A percentile compares a stretch with the other conserved stretches of the same genome.
These are phyloP conservation scores for Leguminivora glycinivorella DNA, from an alignment of 1,140 invertebrate species.

Conservation along the genomic window DNA sequence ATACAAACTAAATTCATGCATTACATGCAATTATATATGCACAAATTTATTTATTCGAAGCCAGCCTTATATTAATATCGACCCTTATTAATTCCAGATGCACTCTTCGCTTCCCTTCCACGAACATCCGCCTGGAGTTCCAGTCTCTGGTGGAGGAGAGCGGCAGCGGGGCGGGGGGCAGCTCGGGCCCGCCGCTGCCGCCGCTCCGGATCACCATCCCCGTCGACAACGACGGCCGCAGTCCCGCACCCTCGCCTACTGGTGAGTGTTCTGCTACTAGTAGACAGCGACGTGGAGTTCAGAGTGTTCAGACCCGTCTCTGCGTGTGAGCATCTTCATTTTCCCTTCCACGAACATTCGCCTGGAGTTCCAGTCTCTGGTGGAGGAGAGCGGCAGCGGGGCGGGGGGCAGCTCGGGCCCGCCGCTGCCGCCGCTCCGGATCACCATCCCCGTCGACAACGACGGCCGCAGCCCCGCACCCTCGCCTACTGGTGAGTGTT, in stretches of 20 bases:
- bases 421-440: conserved; percentile 87
- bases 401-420: conserved; percentile 58
- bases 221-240: conserved; percentile 86
- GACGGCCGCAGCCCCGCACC: conserved; percentile 93
- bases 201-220: conserved; percentile 94
- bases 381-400: conserved; percentile 81
- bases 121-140: conserved; percentile 96
- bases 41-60: too few species aligned
- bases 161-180: conserved; percentile 63
- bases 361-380: conserved; percentile 94
- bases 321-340: too few species aligned
- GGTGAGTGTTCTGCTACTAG: conserved; percentile 55
- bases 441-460: conserved; percentile 91
- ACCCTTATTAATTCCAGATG: conserved; percentile 84
- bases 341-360: conserved; percentile 99
- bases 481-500: conserved; percentile 86
- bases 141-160: conserved; percentile 91
- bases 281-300: too few species aligned
- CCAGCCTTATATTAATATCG: too few species aligned
- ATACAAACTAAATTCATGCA: too few species aligned
- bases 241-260: conserved; percentile 96
- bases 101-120: conserved; percentile 96
- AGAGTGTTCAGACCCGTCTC: too few species aligned
- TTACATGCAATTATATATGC: too few species aligned
- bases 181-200: conserved; percentile 78